A percentile compares a stretch with the other conserved stretches of the same genome.
Evolutionary conservation across 2,888 invertebrate genomes (phyloP).

Genomic region (Euplagia quadripunctaria): DNA sequence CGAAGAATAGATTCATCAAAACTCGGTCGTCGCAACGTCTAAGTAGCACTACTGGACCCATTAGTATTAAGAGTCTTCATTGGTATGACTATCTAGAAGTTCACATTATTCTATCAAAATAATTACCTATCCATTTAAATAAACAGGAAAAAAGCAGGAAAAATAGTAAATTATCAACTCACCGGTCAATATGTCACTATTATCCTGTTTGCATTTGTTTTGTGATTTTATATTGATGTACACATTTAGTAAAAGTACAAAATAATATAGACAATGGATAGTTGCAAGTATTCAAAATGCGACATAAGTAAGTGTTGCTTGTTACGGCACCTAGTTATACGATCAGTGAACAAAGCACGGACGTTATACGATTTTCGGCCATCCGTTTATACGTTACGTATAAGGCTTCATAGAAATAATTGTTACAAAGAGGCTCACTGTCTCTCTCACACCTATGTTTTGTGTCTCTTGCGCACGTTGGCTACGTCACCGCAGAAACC

Average conservation of each 20-base stretch:
- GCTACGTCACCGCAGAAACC: constrained; percentile 86
- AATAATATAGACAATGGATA: constrained; percentile 10
- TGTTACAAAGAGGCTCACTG: constrained; percentile 67
- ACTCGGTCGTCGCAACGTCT: no score
- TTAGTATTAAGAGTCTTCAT: background rate
- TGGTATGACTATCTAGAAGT: background rate
- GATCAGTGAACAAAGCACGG: constrained; percentile 76
- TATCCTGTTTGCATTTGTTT: background rate
- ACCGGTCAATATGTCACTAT: background rate
- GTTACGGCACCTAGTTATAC: constrained; percentile 64
- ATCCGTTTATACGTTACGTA: constrained; percentile 79
- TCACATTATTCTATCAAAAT: background rate
- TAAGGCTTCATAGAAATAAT: constrained; percentile 83
- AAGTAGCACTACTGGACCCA: background rate
- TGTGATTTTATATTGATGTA: background rate
- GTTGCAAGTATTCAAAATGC: constrained; percentile 55
- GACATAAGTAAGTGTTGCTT: constrained; percentile 58
- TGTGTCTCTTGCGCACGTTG: constrained; percentile 66
- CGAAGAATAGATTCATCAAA: background rate
- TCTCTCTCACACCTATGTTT: constrained; percentile 61
- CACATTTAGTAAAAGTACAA: constrained; percentile 12
- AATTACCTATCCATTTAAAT: background rate
- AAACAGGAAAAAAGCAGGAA: constrained; percentile 4
- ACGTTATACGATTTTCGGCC: constrained; percentile 82
- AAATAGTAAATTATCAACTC: background rate